A percentile compares a stretch with the other conserved stretches of the same genome.
Evolutionary conservation across 1,140 invertebrate genomes (phyloP).

Genomic region (Ips nitidus): DNA sequence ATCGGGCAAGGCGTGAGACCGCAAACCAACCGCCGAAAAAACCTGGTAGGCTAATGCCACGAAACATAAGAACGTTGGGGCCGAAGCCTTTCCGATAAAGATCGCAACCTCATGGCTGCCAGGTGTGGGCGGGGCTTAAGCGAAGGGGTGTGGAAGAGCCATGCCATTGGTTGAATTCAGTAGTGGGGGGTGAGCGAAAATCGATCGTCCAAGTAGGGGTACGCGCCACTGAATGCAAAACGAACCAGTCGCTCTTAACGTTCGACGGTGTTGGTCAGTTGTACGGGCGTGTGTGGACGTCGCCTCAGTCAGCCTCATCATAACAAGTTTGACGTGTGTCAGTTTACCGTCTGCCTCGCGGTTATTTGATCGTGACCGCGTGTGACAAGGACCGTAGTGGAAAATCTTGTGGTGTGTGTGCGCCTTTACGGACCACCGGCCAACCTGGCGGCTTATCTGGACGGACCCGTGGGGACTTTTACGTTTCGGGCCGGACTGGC

Average conservation of each 20-base stretch:
- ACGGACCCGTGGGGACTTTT: constrained; percentile 52
- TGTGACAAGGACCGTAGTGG: background rate
- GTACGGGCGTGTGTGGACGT: background rate
- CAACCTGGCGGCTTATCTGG: constrained; percentile 52
- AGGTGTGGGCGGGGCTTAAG: constrained; percentile 40
- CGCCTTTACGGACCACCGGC: background rate
- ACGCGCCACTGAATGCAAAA: constrained; percentile 30
- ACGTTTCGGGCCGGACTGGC: constrained; percentile 51
- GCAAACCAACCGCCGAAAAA: constrained; percentile 36
- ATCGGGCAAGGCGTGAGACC: constrained; percentile 35
- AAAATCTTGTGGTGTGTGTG: constrained; percentile 8
- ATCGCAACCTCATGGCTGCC: constrained; percentile 51
- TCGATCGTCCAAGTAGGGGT: constrained; percentile 43
- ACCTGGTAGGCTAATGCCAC: constrained; percentile 36
- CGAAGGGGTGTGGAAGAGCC: constrained; percentile 35
- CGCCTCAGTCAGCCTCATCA: constrained; percentile 17
- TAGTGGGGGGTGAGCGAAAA: constrained; percentile 34
- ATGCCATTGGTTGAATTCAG: constrained; percentile 31
- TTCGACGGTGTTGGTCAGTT: constrained; percentile 28
- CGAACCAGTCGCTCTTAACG: constrained; percentile 36
- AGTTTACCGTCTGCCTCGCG: background rate
- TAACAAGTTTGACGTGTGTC: constrained; percentile 22
- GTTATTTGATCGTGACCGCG: background rate
- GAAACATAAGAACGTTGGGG: constrained; percentile 39
- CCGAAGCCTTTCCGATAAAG: constrained; percentile 42